phyloP scores from a whole-genome alignment of 2,888 invertebrate genomes.

The Aleiodes alternator region DNA sequence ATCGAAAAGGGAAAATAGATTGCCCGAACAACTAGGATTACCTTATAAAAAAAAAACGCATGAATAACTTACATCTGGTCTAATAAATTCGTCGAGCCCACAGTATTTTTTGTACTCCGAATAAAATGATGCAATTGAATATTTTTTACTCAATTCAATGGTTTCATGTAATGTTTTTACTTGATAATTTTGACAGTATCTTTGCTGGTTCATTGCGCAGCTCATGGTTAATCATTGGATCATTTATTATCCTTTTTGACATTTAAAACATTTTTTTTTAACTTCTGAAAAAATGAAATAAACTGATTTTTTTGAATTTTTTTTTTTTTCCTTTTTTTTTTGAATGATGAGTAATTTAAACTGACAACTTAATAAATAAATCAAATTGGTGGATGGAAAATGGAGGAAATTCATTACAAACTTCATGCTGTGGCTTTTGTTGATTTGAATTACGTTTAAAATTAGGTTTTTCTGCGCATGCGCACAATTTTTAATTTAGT shows the following conservation, averaged over 20 bases:
- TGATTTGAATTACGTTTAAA: background rate
- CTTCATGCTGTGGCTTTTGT: too few relatives aligned
- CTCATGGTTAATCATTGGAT: conserved; percentile 9
- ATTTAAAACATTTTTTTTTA: conserved; percentile 12
- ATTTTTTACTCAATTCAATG: conserved; percentile 2
- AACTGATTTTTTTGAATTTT: too few relatives aligned
- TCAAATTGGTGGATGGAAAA: too few relatives aligned
- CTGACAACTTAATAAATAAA: too few relatives aligned
- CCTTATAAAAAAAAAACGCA: too few relatives aligned
- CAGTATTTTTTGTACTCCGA: conserved; percentile 21
- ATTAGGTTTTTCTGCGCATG: background rate
- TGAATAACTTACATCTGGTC: conserved; percentile 10
- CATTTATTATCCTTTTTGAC: background rate
- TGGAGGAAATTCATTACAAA: too few relatives aligned
- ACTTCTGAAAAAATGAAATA: too few relatives aligned
- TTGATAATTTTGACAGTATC: conserved; percentile 3
- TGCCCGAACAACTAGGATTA: too few relatives aligned
- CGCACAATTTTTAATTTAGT: background rate
- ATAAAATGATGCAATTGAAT: conserved; percentile 5
- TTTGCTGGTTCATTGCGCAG: conserved; percentile 7
- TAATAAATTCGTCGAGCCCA: conserved; percentile 9
- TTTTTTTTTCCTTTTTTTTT: too few relatives aligned
- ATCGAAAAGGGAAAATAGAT: too few relatives aligned
- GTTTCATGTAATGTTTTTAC: conserved; percentile 1
- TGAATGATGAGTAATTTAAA: too few relatives aligned